Evolutionary conservation across 2,113 vertebrate species (phyloP), one percentile per base, ranked within the genome.

Genomic region (Corythornis cristatus): DNA sequence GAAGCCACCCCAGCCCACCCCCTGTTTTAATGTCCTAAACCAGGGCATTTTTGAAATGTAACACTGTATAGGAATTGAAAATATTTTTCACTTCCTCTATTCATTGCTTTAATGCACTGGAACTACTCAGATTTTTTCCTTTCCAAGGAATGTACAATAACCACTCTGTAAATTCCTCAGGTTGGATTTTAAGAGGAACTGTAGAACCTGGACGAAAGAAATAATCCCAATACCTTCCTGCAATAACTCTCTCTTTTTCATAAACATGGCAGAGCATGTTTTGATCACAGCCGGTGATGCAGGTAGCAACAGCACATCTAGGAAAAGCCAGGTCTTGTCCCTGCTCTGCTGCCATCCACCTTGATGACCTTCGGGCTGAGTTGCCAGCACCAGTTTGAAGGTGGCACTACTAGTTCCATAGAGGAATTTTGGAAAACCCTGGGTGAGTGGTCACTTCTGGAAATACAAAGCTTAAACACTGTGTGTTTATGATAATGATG

Each of bases 31-130:
- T 74, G 54, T 57, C 46, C 65, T 62, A 78, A 96, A 77, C 51
- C 71, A 95, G 79, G 58, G 87, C 82, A 86, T 92, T 97, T 97
- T 93, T 88, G 88, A 97, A 97, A 97, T 88, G 71, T 90, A 97
- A 96, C 80, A 88, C 91, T 90, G 68, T 93, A 61, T 54, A 96
- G 95, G 94, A 94, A 93, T 97, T 96, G 95, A 86, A 97, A 97
- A 79, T 93, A 94, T 81, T 77, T 94, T 93, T 95, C 70, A 83
- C 93, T 97, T 97, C 95, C 96, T 94, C 83, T 95, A 50, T 92
- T 95, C 95, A 88, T 87, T 93, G 83, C 95, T 97, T 94, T 95
- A 97, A 94, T 95, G 93, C 74, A 77, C 90, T 94, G 83, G 73
- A 96, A 96, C 83, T 85, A 87, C 93, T 81, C 18, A 21, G 72